These are phyloP conservation scores for Smithornis capensis DNA, from an alignment of 2,113 vertebrate genomes.

Conservation along the genomic window DNA sequence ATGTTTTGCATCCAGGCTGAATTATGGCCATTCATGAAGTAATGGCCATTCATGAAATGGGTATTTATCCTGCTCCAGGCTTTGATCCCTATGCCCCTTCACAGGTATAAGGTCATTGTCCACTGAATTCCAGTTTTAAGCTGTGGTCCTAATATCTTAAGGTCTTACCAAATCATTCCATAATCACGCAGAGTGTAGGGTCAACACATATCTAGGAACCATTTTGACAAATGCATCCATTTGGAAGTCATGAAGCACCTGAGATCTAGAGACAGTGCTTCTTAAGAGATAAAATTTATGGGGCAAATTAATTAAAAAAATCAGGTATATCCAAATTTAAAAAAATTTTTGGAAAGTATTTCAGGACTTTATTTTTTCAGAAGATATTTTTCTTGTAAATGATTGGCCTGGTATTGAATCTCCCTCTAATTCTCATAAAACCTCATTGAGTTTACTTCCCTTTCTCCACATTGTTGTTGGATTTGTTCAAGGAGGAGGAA, in stretches of 20 bases:
- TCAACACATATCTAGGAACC: not conserved
- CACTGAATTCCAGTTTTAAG: not conserved
- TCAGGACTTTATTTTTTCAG: not conserved
- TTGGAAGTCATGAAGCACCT: not conserved
- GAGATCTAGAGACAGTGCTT: not conserved
- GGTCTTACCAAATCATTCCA: not conserved
- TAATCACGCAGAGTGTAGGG: not conserved
- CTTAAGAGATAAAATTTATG: not conserved
- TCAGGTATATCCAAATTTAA: not conserved
- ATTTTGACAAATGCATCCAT: not conserved
- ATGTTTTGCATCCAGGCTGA: not conserved
- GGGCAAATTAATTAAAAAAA: not conserved
- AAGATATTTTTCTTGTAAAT: not conserved
- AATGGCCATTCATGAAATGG: not conserved
- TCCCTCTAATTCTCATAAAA: not conserved
- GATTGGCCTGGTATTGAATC: accelerated
- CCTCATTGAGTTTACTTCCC: not conserved
- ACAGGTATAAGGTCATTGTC: not conserved
- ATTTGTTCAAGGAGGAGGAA: not conserved
- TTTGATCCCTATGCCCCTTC: not conserved
- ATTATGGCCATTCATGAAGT: not conserved
- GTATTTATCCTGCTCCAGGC: not conserved
- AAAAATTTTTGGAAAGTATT: not conserved
- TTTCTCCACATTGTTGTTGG: not conserved
- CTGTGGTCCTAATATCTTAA: not conserved